These are phyloP conservation scores for Polymixis lichenea DNA, from an alignment of 2,888 invertebrate genomes.

Conservation along the genomic window DNA sequence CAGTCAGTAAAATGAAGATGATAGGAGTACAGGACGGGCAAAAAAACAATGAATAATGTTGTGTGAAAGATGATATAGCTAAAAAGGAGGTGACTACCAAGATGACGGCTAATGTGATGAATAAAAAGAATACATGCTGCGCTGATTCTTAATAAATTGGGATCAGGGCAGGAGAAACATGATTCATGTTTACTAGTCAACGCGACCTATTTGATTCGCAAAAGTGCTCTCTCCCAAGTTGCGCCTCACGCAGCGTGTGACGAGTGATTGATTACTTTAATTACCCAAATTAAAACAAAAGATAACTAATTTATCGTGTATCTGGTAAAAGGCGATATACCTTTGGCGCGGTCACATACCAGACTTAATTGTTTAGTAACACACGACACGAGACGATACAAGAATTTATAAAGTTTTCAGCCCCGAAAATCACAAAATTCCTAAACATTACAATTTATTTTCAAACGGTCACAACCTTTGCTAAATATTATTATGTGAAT, in stretches of 20 bases:
- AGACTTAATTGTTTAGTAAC: background rate
- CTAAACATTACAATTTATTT: background rate
- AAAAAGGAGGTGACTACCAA: background rate
- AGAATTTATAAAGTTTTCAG: background rate
- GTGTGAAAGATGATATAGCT: background rate
- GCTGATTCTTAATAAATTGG: background rate
- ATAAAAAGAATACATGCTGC: background rate
- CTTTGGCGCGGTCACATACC: background rate
- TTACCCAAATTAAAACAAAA: slow-evolving; percentile 23
- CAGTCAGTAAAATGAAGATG: background rate
- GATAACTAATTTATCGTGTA: slow-evolving; percentile 2
- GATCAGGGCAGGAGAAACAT: background rate
- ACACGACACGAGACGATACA: background rate
- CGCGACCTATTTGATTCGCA: slow-evolving; percentile 13
- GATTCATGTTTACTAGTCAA: slow-evolving; percentile 2
- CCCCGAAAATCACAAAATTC: background rate
- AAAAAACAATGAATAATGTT: background rate
- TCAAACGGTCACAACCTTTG: slow-evolving; percentile 8
- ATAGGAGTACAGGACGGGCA: background rate
- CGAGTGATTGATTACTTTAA: slow-evolving; percentile 40
- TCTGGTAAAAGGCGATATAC: background rate
- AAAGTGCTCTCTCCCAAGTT: slow-evolving; percentile 44
- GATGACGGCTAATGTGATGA: background rate
- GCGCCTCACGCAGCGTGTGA: slow-evolving; percentile 26
- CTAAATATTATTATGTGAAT: slow-evolving; percentile 5